Conservation (phyloP, 2,888 invertebrate genomes). For the Timema cristinae region DNA sequence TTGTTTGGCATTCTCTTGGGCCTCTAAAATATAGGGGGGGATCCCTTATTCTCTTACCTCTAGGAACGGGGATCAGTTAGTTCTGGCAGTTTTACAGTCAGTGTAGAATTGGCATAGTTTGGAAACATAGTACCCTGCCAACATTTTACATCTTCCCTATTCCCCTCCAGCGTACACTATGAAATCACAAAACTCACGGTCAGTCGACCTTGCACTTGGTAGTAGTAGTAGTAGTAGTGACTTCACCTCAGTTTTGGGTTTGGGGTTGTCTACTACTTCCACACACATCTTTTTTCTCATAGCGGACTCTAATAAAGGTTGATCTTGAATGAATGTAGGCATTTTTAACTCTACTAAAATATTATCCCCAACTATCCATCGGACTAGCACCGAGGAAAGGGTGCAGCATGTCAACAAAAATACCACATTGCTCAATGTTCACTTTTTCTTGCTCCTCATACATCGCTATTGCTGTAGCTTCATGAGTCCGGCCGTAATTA, state of each 20-base stretch:
- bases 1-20: constrained; percentile 4
- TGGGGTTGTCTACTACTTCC: not conserved
- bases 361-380: not conserved
- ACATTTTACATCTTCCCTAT: constrained; percentile 3
- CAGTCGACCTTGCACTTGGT: constrained; percentile 11
- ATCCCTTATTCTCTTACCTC: not conserved
- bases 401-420: not conserved
- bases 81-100: constrained; percentile 16
- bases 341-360: constrained; percentile 1
- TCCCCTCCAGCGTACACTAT: constrained; percentile 11
- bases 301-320: not conserved
- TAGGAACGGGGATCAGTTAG: constrained; percentile 18
- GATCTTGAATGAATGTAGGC: not conserved
- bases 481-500: constrained; percentile 1
- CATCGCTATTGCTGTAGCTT: not conserved
- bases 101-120: constrained; percentile 15
- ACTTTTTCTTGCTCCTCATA: not conserved
- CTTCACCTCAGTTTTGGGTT: not conserved
- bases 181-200: constrained; percentile 18
- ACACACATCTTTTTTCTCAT: not conserved
- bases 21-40: not conserved
- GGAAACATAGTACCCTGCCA: constrained; percentile 19
- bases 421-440: not conserved
- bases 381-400: not conserved
- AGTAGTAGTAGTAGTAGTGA: not conserved